phyloP scores from a whole-genome alignment of 2,888 invertebrate species.

The Amphiduros pacificus region DNA sequence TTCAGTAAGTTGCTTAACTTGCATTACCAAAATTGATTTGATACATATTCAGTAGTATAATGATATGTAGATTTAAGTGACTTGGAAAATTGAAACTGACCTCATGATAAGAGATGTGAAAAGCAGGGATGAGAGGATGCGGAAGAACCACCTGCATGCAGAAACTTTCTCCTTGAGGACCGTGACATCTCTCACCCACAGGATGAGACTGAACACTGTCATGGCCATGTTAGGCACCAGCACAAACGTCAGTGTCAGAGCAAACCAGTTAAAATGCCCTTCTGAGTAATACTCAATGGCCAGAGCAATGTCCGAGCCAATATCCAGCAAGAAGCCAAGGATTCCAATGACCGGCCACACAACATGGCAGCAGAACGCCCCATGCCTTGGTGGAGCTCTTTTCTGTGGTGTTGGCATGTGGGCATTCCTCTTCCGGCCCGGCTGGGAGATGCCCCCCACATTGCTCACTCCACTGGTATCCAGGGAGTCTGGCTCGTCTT shows the following conservation, averaged over 20 bases:
- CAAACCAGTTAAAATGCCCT: slow-evolving; percentile 44
- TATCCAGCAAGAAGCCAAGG: slow-evolving; percentile 25
- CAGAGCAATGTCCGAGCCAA: slow-evolving; percentile 42
- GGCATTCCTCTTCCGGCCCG: no score
- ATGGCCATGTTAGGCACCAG: slow-evolving; percentile 44
- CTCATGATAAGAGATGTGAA: slow-evolving; percentile 28
- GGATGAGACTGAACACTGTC: slow-evolving; percentile 44
- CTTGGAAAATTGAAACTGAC: no score
- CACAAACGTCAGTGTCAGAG: slow-evolving; percentile 42
- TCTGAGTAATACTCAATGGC: slow-evolving; percentile 37
- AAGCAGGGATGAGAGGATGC: slow-evolving; percentile 22
- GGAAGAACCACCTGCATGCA: slow-evolving; percentile 18
- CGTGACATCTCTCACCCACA: slow-evolving; percentile 25
- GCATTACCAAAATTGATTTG: no score
- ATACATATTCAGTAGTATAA: no score
- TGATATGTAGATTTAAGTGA: no score
- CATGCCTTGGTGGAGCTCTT: no score
- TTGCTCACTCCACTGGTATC: no score
- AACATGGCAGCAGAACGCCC: no score
- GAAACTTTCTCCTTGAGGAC: slow-evolving; percentile 15
- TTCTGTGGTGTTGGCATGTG: no score
- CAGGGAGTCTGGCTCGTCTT: no score
- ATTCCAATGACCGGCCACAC: slow-evolving; percentile 11
- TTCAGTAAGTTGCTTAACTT: no score
- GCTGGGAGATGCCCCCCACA: no score